Base-by-base conservation (phyloP, 2,113 vertebrate genomes). In the Microcebus griseorufus region DNA sequence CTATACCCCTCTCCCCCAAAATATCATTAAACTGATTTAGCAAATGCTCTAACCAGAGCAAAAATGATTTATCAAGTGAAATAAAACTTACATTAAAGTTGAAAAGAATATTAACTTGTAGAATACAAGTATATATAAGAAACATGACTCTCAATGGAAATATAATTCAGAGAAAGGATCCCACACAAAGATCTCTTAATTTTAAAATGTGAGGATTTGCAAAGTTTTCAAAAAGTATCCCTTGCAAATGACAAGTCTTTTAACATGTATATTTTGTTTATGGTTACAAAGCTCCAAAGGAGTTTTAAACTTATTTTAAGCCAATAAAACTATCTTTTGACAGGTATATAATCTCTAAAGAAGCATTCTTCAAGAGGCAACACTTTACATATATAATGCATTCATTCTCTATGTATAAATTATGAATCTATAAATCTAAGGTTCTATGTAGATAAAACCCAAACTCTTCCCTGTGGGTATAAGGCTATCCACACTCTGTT, bases 51-150 rank as follows among this genome's bases (percentile, higher is more conserved):
- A 86, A 85, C 8, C 25, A 32, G 34, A 73, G 9, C 32, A 90
- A 80, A 95, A 93, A 23, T 34, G 16, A 80, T 86, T 90, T n/a
- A 91, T 51, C 58, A 76, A 86, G 67, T 80, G 37, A 90, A 90
- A 86, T 75, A 85, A 84, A 92, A 64, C 25, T 75, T 81, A 73
- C 29, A 86, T 34, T 70, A n/a, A 86, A 18, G 12, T 16, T 80
- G 17, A 25, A 73, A 95, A 90, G 17, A 90, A 45, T 32, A 70
- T 75, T 45, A 90, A 75, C 55, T 69, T 87, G 34, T 39, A 75
- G 17, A 86, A 58, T 3, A 92, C 55, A 8, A 53, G 10, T 69
- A 60, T 45, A 55, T 23, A 48, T 14, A 72, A 84, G 34, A 93
- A 88, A 78, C 13, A 48, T 42, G 10, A 62, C n/a, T 58, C 73